These are phyloP conservation scores for Lytechinus pictus DNA, from an alignment of 35 echinoderm and acorn worm genomes.

Conservation along the genomic window DNA sequence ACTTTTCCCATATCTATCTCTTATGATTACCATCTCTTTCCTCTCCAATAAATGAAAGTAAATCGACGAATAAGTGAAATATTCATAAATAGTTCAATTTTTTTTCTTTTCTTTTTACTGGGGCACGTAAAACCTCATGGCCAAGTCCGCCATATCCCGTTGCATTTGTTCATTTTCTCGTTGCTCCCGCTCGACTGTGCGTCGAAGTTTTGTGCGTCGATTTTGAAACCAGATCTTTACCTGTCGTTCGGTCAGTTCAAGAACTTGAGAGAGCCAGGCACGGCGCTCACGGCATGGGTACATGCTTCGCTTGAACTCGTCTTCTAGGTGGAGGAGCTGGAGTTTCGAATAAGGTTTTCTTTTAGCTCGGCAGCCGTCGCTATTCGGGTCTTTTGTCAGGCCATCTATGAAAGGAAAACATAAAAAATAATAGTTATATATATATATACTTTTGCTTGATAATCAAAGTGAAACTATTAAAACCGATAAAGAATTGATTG, in stretches of 20 bases:
- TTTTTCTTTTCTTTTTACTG: neutral
- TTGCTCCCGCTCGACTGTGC: slow-evolving; percentile 92
- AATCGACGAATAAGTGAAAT: neutral
- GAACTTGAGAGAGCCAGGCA: slow-evolving; percentile 89
- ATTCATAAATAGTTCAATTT: neutral
- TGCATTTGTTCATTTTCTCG: slow-evolving; percentile 96
- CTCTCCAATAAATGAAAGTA: neutral
- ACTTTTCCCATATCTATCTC: neutral
- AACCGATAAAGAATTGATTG: neutral
- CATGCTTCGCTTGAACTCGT: slow-evolving; percentile 91
- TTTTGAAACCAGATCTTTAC: slow-evolving; percentile 99
- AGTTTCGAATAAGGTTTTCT: slow-evolving; percentile 91
- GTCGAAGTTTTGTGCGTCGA: slow-evolving; percentile 90
- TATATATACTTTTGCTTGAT: neutral
- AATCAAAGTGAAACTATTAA: neutral
- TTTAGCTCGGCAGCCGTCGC: slow-evolving; percentile 56
- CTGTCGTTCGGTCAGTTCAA: slow-evolving; percentile 92
- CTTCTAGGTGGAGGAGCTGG: slow-evolving; percentile 85
- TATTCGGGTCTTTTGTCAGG: slow-evolving; percentile 32
- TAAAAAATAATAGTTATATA: neutral
- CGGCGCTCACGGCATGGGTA: slow-evolving; percentile 88
- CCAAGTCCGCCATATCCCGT: slow-evolving; percentile 90
- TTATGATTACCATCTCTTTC: neutral
- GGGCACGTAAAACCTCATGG: slow-evolving; percentile 88
- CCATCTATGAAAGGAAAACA: slow-evolving; percentile 20